Evolutionary conservation across 92 coral and sea anemone species (phyloP).

Genomic region (Epizoanthus rinbou): DNA sequence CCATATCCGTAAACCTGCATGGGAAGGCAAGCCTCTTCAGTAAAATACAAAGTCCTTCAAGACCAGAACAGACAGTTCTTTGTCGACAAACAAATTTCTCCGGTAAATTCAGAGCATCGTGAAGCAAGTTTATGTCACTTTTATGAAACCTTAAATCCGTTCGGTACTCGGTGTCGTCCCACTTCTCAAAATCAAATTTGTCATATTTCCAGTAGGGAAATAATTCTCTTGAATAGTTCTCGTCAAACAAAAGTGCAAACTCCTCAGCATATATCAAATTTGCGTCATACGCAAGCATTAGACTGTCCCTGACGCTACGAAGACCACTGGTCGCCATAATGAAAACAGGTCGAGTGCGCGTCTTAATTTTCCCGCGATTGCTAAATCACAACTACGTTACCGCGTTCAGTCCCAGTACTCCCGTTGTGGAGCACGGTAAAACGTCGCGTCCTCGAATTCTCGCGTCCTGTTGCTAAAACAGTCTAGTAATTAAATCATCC

Average conservation of each 20-base stretch:
- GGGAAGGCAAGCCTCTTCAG: slow-evolving; percentile 13
- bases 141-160: slow-evolving; percentile 55
- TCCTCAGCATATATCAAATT: slow-evolving; percentile 54
- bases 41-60: slow-evolving; percentile 53
- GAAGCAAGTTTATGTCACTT: slow-evolving; percentile 43
- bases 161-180: slow-evolving; percentile 57
- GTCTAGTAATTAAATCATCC: too few relatives aligned
- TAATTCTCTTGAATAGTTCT: slow-evolving; percentile 37
- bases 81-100: slow-evolving; percentile 47
- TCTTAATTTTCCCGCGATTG: slow-evolving; percentile 35
- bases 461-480: slow-evolving; percentile 43
- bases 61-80: slow-evolving; percentile 54
- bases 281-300: slow-evolving; percentile 42
- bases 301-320: slow-evolving; percentile 59
- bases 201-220: slow-evolving; percentile 54
- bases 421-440: slow-evolving; percentile 31
- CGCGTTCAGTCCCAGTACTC: slow-evolving; percentile 45
- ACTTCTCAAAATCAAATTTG: slow-evolving; percentile 38
- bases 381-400: neutral
- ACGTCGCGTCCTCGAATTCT: slow-evolving; percentile 22
- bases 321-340: slow-evolving; percentile 39
- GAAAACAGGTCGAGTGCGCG: slow-evolving; percentile 35
- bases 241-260: slow-evolving; percentile 54
- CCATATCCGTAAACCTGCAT: slow-evolving; percentile 44
- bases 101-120: slow-evolving; percentile 36